These are phyloP conservation scores for Columba livia DNA, from an alignment of 2,113 vertebrate genomes.

Conservation along the genomic window DNA sequence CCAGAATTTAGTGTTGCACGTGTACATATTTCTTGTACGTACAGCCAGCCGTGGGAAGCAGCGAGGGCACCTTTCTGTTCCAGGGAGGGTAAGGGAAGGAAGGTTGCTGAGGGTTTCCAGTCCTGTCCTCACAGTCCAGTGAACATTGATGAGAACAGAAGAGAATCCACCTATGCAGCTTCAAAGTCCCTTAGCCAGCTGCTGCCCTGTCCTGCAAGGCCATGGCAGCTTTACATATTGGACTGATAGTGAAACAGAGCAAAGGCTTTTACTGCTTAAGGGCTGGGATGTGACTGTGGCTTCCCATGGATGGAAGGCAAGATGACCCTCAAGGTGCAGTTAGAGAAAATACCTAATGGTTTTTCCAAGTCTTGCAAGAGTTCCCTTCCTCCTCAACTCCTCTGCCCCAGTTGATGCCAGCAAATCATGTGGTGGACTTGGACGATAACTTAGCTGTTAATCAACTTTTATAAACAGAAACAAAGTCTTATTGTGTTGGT, in stretches of 20 bases:
- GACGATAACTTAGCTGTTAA: not conserved
- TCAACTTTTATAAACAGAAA: not conserved
- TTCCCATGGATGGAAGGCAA: not conserved
- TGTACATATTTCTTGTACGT: not conserved
- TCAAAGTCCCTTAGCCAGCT: not conserved
- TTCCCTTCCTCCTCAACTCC: not conserved
- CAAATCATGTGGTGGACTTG: not conserved
- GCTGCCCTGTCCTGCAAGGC: not conserved
- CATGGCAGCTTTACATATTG: not conserved
- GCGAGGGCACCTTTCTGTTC: rapidly evolving
- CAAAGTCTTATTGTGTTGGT: not conserved
- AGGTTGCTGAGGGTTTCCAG: not conserved
- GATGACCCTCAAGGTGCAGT: not conserved
- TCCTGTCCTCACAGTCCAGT: not conserved
- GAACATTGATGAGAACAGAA: not conserved
- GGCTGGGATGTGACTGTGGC: not conserved
- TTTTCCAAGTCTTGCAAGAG: not conserved
- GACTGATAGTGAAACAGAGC: not conserved
- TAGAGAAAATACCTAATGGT: not conserved
- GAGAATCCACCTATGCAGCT: not conserved
- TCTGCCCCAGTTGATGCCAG: not conserved
- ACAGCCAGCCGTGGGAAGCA: not conserved
- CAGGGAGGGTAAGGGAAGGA: not conserved
- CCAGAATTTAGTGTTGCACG: not conserved
- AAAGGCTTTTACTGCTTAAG: not conserved